These are phyloP conservation scores for Callithrix jacchus DNA, from an alignment of 2,113 vertebrate genomes.

Conservation along the genomic window DNA sequence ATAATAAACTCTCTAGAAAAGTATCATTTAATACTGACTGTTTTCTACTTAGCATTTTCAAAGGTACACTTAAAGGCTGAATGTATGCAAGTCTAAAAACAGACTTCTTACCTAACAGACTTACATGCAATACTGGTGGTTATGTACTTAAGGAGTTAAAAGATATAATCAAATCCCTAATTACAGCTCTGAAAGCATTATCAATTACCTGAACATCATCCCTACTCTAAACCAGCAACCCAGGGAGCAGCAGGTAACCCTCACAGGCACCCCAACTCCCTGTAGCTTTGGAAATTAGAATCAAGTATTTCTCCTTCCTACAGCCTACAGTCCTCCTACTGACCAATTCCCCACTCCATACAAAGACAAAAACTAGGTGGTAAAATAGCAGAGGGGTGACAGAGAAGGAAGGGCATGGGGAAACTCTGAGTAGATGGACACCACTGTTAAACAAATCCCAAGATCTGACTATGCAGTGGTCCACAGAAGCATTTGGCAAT, in stretches of 20 bases:
- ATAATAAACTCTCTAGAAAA: slow-evolving; percentile 17
- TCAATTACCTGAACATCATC: neutral
- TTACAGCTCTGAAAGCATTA: neutral
- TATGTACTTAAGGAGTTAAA: neutral
- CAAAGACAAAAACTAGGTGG: neutral
- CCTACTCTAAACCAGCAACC: neutral
- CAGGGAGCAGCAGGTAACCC: neutral
- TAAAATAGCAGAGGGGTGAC: neutral
- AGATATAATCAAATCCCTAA: neutral
- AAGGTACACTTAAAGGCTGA: neutral
- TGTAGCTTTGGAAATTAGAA: neutral
- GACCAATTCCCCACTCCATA: neutral
- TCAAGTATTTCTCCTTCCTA: neutral
- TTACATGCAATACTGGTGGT: neutral
- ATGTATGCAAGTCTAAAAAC: neutral
- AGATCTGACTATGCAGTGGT: neutral
- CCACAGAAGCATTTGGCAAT: neutral
- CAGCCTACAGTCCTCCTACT: neutral
- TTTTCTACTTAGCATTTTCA: neutral
- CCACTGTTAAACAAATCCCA: neutral
- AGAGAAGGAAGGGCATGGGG: neutral
- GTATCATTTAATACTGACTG: neutral
- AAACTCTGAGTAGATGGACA: neutral
- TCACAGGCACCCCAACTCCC: neutral
- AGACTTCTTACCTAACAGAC: neutral